Evolutionary conservation across 2,888 invertebrate species (phyloP), one percentile per base, ranked within the genome.

Genomic region (Dynastes maya): DNA sequence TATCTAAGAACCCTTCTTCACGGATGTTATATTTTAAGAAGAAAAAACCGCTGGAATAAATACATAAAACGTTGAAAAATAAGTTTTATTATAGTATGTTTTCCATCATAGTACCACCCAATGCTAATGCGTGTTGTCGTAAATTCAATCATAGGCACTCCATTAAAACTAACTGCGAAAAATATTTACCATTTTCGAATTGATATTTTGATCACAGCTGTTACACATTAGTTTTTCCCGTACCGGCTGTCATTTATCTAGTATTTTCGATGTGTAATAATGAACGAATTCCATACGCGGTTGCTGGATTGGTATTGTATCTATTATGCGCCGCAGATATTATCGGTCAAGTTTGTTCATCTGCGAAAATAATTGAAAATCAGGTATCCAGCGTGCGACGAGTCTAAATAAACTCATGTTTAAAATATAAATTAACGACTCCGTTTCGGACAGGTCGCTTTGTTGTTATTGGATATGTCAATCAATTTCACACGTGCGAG

Each of bases 391-490:
- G 8, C 9, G n/a, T 16, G n/a, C 55, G 32, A 29, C 27, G 32
- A 5, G 13, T 49, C 49, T 68, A 68, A 68, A 68, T 29, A 49
- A 68, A 51, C 68, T 68, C 68, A 68, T 68, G 68, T 68, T 68
- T 68, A 68, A 68, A 51, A 68, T 68, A 68, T 68, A 68, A 53
- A 68, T 68, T 68, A 68, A 68, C 68, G 51, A 68, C 53, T 68
- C 51, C 68, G 68, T 27, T 9, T 68, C 29, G 68, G 68, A 51
- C 68, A 51, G 51, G 51, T 51, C 32, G 63, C 27, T 63, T 63
- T 63, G 65, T 40, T 68, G 68, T 68, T 68, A 68, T 68, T 68
- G 68, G 68, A 68, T 68, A 51, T 68, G 68, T 68, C 68, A 68
- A 68, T 68, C 68, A 68, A 68, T 68, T 68, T 68, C 68, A 53